These are phyloP conservation scores for Ctenomys sociabilis DNA, from an alignment of 2,113 vertebrate species.

Conservation along the genomic window DNA sequence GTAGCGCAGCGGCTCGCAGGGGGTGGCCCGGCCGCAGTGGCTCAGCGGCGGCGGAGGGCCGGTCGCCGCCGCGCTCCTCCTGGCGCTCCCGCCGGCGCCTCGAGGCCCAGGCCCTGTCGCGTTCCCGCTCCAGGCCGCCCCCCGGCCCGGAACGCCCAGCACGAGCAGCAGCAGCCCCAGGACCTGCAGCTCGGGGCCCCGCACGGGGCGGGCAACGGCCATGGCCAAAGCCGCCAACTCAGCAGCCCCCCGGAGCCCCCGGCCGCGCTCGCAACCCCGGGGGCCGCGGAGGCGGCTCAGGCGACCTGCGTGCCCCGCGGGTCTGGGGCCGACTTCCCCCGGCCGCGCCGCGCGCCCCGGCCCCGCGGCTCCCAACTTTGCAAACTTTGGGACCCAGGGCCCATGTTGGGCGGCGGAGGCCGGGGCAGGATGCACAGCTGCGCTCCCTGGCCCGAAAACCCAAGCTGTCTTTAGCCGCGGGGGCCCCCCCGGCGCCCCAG, in stretches of 20 bases:
- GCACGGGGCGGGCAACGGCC: conserved; percentile 69
- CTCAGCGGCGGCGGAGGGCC: conserved; percentile 85
- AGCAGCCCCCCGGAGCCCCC: conserved; percentile 66
- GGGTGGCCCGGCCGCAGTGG: conserved; percentile 90
- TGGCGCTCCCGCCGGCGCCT: conserved; percentile 60
- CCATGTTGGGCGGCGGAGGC: conserved; percentile 75
- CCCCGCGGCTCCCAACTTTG: conserved; percentile 74
- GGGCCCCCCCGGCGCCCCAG: conserved; percentile 36
- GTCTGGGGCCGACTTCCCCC: conserved; percentile 39
- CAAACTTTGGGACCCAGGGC: conserved; percentile 75
- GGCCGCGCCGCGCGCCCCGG: conserved; percentile 53
- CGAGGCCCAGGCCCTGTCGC: conserved; percentile 84
- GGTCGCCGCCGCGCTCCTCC: conserved; percentile 77
- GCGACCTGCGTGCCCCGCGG: conserved; percentile 54
- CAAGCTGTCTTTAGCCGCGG: conserved; percentile 59
- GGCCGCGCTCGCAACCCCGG: conserved; percentile 16
- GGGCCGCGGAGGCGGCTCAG: conserved; percentile 58
- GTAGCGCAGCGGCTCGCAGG: conserved; percentile 91
- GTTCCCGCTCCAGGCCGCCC: conserved; percentile 71
- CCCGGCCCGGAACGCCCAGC: conserved; percentile 69
- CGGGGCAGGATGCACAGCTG: conserved; percentile 37
- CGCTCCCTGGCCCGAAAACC: neutral
- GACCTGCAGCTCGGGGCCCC: conserved; percentile 61
- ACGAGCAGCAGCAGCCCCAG: conserved; percentile 64
- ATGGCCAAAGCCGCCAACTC: conserved; percentile 74